Evolutionary conservation across 2,113 vertebrate genomes (phyloP).

Genomic region (Etheostoma spectabile): DNA sequence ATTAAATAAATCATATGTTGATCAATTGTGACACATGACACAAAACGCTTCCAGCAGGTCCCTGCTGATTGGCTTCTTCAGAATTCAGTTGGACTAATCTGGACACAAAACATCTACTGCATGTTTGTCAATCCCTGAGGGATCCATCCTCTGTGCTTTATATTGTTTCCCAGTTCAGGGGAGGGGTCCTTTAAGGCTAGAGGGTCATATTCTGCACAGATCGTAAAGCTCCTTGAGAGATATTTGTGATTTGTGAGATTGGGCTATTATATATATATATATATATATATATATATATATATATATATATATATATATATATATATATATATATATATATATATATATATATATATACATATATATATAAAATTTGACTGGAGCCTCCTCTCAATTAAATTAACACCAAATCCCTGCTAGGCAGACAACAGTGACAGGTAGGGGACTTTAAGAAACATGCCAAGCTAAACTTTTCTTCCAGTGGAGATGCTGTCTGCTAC

Average conservation of each 20-base stretch:
- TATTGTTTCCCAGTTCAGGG: not conserved
- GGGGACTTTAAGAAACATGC: conserved; percentile 32
- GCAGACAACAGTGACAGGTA: conserved; percentile 8
- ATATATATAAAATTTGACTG: conserved; percentile 10
- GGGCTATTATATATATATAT: too few species aligned
- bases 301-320: too few species aligned
- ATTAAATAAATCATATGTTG: not conserved
- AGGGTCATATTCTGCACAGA: not conserved
- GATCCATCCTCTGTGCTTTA: not conserved
- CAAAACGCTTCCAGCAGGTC: not conserved
- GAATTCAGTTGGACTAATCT: conserved; percentile 12
- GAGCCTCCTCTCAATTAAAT: conserved; percentile 51
- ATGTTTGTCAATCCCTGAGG: not conserved
- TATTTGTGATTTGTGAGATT: not conserved
- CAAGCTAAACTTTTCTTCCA: conserved; percentile 40
- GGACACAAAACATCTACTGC: not conserved
- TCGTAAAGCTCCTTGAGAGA: not conserved
- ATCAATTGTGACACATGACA: conserved; percentile 24
- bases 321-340: too few species aligned
- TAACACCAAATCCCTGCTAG: conserved; percentile 52
- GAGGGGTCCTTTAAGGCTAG: not conserved
- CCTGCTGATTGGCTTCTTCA: conserved; percentile 16
- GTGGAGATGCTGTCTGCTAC: conserved; percentile 25
- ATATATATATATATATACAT: too few species aligned
- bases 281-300: too few species aligned